phyloP scores from a whole-genome alignment of 2,797 vertebrate species.

The Myripristis jacobus region DNA sequence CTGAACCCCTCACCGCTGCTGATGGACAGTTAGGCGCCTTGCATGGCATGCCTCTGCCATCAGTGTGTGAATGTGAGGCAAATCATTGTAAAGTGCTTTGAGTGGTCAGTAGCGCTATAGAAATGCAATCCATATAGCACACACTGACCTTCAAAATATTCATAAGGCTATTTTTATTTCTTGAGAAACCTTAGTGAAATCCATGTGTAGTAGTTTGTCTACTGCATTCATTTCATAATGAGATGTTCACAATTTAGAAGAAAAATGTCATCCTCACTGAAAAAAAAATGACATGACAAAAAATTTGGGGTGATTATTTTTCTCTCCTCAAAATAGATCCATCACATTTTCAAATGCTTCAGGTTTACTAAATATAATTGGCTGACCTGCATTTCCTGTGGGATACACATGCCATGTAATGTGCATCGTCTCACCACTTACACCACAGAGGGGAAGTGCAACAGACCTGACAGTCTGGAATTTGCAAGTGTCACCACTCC shows the following conservation, averaged over 20 bases:
- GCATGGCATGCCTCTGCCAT: too few species aligned
- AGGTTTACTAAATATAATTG: slow-evolving; percentile 46
- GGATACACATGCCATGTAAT: not conserved
- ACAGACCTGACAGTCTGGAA: slow-evolving; percentile 58
- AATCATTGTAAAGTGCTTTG: too few species aligned
- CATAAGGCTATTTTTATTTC: not conserved
- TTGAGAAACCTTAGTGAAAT: not conserved
- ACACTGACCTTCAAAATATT: not conserved
- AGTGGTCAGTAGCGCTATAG: too few species aligned
- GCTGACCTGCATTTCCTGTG: slow-evolving; percentile 53
- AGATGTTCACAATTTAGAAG: not conserved
- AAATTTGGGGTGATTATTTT: not conserved
- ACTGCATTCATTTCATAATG: not conserved
- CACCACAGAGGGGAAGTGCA: slow-evolving; percentile 31
- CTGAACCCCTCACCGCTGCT: too few species aligned
- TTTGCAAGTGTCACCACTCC: slow-evolving; percentile 50
- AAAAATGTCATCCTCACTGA: not conserved
- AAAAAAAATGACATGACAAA: not conserved
- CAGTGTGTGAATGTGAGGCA: too few species aligned
- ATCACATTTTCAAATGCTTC: slow-evolving; percentile 3
- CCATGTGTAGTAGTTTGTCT: too few species aligned
- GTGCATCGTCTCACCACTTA: not conserved
- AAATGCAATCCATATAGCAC: too few species aligned
- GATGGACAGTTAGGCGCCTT: too few species aligned
- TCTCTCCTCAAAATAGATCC: not conserved